phyloP scores from a whole-genome alignment of 2,888 invertebrate genomes.

The Hetaerina titia region DNA sequence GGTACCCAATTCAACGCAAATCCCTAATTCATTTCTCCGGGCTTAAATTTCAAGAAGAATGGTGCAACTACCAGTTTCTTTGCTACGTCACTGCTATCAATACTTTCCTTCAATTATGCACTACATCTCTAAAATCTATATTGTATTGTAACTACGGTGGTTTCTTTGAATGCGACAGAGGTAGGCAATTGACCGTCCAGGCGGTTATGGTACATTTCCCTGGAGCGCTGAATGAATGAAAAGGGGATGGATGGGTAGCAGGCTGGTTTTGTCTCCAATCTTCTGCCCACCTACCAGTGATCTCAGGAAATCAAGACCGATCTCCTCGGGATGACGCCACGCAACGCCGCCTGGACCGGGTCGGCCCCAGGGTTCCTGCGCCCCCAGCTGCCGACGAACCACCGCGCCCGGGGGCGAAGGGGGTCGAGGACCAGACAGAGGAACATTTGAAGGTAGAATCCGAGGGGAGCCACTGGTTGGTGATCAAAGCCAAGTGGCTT shows the following conservation, averaged over 20 bases:
- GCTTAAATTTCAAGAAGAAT: neutral
- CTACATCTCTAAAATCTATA: neutral
- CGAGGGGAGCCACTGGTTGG: neutral
- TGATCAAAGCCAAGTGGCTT: neutral
- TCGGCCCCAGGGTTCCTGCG: slow-evolving; percentile 82
- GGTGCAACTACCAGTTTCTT: neutral
- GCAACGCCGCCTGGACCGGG: slow-evolving; percentile 86
- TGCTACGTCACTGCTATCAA: neutral
- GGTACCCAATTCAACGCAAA: too few relatives aligned
- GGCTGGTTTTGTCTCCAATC: neutral
- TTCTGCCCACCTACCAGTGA: slow-evolving; percentile 83
- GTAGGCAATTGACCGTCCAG: neutral
- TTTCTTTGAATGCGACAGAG: neutral
- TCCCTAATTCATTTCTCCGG: neutral
- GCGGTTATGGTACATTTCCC: too few relatives aligned
- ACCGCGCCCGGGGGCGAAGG: slow-evolving; percentile 23
- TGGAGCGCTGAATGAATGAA: too few relatives aligned
- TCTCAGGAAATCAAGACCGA: slow-evolving; percentile 87
- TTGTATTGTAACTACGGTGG: neutral
- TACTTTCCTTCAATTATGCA: neutral
- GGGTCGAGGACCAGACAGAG: neutral
- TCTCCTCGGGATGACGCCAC: slow-evolving; percentile 86
- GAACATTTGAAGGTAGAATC: slow-evolving; percentile 33
- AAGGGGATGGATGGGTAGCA: neutral
- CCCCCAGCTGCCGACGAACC: slow-evolving; percentile 62